A percentile compares a stretch with the other conserved stretches of the same genome.
Conservation (phyloP, 2,888 invertebrate species). For the Idaea biselata region DNA sequence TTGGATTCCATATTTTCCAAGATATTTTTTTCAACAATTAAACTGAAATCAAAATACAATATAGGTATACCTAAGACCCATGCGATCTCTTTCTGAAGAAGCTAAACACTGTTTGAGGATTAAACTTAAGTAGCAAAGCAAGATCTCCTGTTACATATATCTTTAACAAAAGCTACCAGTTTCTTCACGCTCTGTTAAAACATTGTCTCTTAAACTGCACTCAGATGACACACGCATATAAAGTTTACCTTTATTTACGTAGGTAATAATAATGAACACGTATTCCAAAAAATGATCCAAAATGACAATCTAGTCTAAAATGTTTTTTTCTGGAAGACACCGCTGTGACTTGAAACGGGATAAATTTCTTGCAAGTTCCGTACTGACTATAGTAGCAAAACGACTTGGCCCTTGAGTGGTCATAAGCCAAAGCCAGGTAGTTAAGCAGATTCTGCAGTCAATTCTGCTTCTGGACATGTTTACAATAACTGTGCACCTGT, state of each 20-base stretch:
- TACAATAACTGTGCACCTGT: too few species aligned
- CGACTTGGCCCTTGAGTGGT: too few species aligned
- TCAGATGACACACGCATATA: neutral
- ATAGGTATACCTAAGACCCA: neutral
- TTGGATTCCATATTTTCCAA: neutral
- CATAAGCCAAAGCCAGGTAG: too few species aligned
- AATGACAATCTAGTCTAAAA: neutral
- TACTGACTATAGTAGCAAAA: too few species aligned
- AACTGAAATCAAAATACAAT: neutral
- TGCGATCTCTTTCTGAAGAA: conserved; percentile 6
- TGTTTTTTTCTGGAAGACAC: too few species aligned
- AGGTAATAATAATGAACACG: neutral
- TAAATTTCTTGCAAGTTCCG: too few species aligned
- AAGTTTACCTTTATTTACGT: neutral
- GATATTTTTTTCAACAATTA: neutral
- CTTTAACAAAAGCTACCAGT: conserved; percentile 37
- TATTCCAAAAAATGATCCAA: neutral
- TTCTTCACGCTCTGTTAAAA: conserved; percentile 50
- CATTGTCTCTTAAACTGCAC: neutral
- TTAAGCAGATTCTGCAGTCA: too few species aligned
- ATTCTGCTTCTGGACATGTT: too few species aligned
- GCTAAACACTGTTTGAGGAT: conserved; percentile 14
- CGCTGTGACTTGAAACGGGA: too few species aligned
- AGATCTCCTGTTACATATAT: conserved; percentile 43
- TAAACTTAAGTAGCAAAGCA: neutral